Conservation (phyloP, 2,113 vertebrate genomes). For the Jacana jacana region DNA sequence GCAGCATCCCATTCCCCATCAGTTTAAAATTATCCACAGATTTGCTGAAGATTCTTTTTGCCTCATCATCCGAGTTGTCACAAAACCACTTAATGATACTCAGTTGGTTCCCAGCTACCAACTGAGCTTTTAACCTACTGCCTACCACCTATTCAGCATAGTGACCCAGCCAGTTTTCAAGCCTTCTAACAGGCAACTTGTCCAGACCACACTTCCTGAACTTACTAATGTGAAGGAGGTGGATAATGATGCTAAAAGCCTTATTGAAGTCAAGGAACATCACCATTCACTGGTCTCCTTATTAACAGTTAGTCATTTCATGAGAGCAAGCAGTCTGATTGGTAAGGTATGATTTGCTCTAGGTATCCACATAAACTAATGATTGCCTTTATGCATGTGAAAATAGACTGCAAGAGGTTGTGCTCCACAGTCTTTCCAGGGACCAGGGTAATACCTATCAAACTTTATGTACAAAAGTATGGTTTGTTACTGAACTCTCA, state of each 20-base stretch:
- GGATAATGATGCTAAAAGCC: neutral
- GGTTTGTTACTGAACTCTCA: neutral
- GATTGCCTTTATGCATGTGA: neutral
- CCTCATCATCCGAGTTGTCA: neutral
- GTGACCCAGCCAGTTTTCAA: neutral
- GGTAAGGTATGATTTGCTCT: neutral
- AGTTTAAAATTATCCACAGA: neutral
- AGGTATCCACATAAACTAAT: neutral
- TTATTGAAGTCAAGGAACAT: neutral
- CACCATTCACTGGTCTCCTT: neutral
- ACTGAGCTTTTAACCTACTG: neutral
- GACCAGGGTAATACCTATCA: neutral
- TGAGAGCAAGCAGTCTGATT: neutral
- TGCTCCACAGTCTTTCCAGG: neutral
- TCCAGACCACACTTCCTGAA: neutral
- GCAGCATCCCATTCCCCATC: neutral
- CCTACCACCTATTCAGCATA: neutral
- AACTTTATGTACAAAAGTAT: neutral
- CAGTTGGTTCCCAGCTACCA: neutral
- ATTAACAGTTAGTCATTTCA: neutral
- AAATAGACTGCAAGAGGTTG: neutral
- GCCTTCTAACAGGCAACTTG: neutral
- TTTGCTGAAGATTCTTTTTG: neutral
- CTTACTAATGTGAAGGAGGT: neutral
- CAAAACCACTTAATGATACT: neutral